Evolutionary conservation across 2,113 vertebrate species (phyloP).

Genomic region (Empidonax traillii): DNA sequence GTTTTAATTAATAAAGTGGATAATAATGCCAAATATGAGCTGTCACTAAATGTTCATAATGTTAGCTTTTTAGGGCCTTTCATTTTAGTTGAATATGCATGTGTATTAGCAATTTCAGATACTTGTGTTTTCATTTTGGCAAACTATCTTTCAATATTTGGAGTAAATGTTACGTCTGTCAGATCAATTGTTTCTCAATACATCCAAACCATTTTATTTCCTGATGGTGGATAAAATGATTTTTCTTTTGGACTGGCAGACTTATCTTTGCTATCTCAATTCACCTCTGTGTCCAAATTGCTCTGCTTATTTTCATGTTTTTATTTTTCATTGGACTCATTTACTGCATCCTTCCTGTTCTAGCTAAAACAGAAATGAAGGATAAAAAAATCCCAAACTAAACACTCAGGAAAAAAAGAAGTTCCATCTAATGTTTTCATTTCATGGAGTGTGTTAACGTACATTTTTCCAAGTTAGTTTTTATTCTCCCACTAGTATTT

Average conservation of each 20-base stretch:
- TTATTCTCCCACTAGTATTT: background rate
- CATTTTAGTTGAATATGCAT: background rate
- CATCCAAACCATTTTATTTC: background rate
- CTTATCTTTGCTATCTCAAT: background rate
- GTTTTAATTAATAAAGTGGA: background rate
- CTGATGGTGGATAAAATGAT: background rate
- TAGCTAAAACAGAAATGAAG: background rate
- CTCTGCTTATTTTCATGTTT: background rate
- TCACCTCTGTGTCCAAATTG: background rate
- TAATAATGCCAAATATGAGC: background rate
- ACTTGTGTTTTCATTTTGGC: background rate
- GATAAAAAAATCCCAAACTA: background rate
- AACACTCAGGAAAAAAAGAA: background rate
- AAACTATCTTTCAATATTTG: background rate
- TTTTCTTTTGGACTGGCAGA: background rate
- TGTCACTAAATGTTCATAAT: background rate
- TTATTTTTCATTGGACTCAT: background rate
- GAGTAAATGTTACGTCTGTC: background rate
- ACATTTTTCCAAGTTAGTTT: background rate
- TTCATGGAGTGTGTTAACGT: background rate
- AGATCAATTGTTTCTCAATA: background rate
- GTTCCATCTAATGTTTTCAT: background rate
- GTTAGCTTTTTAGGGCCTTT: background rate
- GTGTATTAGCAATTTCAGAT: background rate
- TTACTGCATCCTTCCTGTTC: background rate